phyloP scores from a whole-genome alignment of 2,888 invertebrate genomes.

The Heliconius sara region DNA sequence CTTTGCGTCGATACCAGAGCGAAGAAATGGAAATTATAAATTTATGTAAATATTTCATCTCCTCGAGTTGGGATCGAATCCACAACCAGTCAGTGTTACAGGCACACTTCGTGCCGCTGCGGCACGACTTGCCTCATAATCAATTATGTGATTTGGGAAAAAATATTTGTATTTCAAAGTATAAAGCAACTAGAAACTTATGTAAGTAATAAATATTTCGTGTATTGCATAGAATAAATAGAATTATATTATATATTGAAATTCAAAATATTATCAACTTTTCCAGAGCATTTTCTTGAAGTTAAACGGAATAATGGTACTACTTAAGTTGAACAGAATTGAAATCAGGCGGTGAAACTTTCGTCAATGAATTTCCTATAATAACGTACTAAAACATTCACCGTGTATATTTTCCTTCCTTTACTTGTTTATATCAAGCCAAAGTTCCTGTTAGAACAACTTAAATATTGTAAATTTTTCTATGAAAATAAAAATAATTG shows the following conservation, averaged over 20 bases:
- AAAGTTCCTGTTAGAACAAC: background rate
- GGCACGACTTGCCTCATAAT: no score
- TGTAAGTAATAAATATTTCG: constrained; percentile 8
- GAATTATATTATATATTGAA: constrained; percentile 66
- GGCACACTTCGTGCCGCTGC: no score
- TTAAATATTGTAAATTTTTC: background rate
- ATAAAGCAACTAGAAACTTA: no score
- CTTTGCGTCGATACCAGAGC: no score
- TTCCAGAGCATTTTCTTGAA: constrained; percentile 58
- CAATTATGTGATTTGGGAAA: no score
- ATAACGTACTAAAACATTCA: constrained; percentile 45
- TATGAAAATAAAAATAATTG: no score
- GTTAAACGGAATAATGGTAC: constrained; percentile 61
- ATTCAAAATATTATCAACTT: constrained; percentile 64
- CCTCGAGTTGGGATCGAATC: no score
- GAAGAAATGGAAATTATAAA: no score
- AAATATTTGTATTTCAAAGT: no score
- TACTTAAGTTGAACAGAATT: constrained; percentile 67
- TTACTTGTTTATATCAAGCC: background rate
- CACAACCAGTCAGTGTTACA: no score
- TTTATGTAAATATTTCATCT: no score
- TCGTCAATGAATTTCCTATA: constrained; percentile 46
- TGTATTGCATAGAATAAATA: constrained; percentile 6
- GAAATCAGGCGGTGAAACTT: constrained; percentile 55
- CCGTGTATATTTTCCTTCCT: constrained; percentile 23